Conservation (phyloP, 1,140 invertebrate species). For the Amyelois transitella region DNA sequence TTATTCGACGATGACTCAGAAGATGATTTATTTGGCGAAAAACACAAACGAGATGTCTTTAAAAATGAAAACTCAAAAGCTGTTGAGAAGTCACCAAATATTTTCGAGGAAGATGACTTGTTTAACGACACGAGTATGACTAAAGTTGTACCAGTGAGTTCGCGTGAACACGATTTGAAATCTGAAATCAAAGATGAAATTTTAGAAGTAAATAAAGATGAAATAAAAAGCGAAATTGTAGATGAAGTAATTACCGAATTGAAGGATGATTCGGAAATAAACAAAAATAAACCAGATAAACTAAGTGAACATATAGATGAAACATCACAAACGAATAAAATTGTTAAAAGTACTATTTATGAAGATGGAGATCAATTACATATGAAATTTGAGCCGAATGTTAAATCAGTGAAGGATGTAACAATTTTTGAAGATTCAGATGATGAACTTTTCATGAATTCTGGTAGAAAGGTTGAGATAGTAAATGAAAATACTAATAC, state of each 20-base stretch:
- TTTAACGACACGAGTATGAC: not conserved
- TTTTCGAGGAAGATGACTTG: not conserved
- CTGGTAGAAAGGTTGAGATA: not conserved
- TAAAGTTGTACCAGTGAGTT: not conserved
- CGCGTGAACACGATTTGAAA: not conserved
- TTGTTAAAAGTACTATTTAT: not conserved
- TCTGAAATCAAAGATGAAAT: not conserved
- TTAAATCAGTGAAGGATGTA: constrained; percentile 8
- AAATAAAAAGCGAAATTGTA: constrained; percentile 9
- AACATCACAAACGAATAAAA: constrained; percentile 14
- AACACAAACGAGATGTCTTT: not conserved
- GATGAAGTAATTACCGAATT: not conserved
- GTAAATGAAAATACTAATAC: constrained; percentile 20
- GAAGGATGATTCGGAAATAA: not conserved
- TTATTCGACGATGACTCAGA: not conserved
- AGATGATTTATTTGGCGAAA: not conserved
- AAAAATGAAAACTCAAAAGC: not conserved
- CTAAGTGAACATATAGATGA: constrained; percentile 4
- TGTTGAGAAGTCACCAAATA: not conserved
- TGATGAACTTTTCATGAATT: constrained; percentile 1
- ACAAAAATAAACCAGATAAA: too few species aligned
- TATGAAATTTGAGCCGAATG: too few species aligned
- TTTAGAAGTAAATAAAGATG: constrained; percentile 1
- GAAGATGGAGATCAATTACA: not conserved
- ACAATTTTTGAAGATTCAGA: constrained; percentile 34